Percentiles rank a stretch among this genome's conserved stretches.
phyloP scores from a whole-genome alignment of 2,888 invertebrate genomes.

The Alcis repandata region DNA sequence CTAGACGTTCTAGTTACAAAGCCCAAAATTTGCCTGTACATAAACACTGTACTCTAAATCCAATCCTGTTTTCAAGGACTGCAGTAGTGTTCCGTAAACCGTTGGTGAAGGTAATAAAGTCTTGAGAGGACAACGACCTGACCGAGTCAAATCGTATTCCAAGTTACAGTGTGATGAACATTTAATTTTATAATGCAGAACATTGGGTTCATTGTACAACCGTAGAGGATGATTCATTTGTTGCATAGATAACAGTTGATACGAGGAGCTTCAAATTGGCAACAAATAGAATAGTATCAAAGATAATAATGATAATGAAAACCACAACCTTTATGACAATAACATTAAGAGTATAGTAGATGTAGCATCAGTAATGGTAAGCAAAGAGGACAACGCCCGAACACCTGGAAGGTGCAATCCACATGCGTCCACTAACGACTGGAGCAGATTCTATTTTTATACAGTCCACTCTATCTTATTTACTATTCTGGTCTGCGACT shows the following conservation, averaged over 20 bases:
- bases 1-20: constrained; percentile 17
- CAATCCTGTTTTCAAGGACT: constrained; percentile 80
- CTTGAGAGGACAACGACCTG: constrained; percentile 82
- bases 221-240: constrained; percentile 69
- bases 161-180: constrained; percentile 73
- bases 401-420: constrained; percentile 83
- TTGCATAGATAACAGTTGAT: constrained; percentile 69
- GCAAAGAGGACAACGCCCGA: constrained; percentile 76
- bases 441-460: constrained; percentile 84
- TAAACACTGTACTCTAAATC: constrained; percentile 48
- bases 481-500: constrained; percentile 86
- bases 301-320: constrained; percentile 37
- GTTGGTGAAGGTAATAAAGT: constrained; percentile 80
- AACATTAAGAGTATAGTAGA: constrained; percentile 38
- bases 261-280: constrained; percentile 51
- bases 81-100: constrained; percentile 77
- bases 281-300: constrained; percentile 49
- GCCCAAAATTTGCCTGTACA: constrained; percentile 45
- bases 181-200: constrained; percentile 78
- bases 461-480: constrained; percentile 84
- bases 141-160: constrained; percentile 77
- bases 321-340: constrained; percentile 28
- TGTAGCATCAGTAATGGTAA: constrained; percentile 52
- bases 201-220: constrained; percentile 71
- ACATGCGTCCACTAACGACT: constrained; percentile 77